Base-by-base conservation (phyloP, 2,888 invertebrate genomes). In the Eretmocerus hayati region DNA sequence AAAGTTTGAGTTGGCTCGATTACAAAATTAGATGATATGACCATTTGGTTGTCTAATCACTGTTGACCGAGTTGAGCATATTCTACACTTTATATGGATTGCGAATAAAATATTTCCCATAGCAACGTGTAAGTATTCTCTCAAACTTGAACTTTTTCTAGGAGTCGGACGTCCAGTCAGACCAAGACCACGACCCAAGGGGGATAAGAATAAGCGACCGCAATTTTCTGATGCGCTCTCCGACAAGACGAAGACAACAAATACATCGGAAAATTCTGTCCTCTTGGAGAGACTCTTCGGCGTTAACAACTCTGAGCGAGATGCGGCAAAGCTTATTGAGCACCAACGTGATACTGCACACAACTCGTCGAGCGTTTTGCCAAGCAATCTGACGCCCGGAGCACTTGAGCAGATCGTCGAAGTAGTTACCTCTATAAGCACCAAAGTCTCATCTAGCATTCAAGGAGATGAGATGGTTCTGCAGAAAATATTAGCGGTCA, bases 101-200 rank as follows among this genome's bases (percentile, higher is more conserved):
- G n/a, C n/a, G n/a, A n/a, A n/a, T n/a, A 19, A 37, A 20, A 22
- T 31, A 15, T 33, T 20, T n/a, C n/a, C 15, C 15, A 15, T 22
- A 38, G 2, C n/a, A 38, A 22, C 8, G n/a, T 38, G 11, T 11
- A 2, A 4, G 35, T 20, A 41, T 41, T 35, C 30, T n/a, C 15
- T 5, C 5, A 21, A 18, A 16, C 31, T 8, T 31, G 1, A 30
- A 23, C 9, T 15, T 30, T 23, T 38, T 16, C 4, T 53, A 51
- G 87, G 87, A 1, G 77, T 87, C 5, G 82, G 81, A 48, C 74
- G 85, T 54, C 86, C 85, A 0, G 72, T 87, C 37, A 73, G 84
- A 58, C 84, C 84, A 2, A 73, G 81, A 33, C 83, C 83, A 1
- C 77, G 74, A 60, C 72, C 69, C 63, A 65, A 69, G 38, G 72